phyloP scores from a whole-genome alignment of 2,888 invertebrate species.

The Gastrophysa polygoni region DNA sequence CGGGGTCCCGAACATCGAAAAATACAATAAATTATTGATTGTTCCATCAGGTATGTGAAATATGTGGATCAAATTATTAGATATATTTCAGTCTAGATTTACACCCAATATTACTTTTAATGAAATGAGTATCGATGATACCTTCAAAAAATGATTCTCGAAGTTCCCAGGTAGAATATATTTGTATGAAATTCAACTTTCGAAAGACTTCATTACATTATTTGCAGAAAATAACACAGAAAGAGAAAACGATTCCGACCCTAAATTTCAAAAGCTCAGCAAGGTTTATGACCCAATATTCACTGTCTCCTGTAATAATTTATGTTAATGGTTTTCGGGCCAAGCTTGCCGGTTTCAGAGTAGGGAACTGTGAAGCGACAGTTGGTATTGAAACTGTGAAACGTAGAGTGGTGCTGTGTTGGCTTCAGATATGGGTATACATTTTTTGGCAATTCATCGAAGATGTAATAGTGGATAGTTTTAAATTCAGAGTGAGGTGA shows the following conservation, averaged over 20 bases:
- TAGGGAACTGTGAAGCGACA: constrained; percentile 54
- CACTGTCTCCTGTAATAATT: constrained; percentile 69
- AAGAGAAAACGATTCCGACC: constrained; percentile 36
- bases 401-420: constrained; percentile 47
- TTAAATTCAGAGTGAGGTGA: neutral
- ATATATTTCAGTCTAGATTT: no score
- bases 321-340: constrained; percentile 59
- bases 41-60: no score
- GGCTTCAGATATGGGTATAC: constrained; percentile 14
- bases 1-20: no score
- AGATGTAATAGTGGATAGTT: neutral
- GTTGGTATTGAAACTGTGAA: constrained; percentile 55
- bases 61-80: no score
- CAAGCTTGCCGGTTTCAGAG: constrained; percentile 43
- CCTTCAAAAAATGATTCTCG: no score
- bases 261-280: constrained; percentile 42
- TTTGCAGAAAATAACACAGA: constrained; percentile 34
- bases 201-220: constrained; percentile 32
- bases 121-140: no score
- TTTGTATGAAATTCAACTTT: neutral
- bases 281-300: constrained; percentile 61
- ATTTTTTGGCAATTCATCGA: neutral
- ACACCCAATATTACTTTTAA: no score
- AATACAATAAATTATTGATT: no score
- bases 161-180: constrained; percentile 21